These are phyloP conservation scores for Aleiodes testaceus DNA, from an alignment of 2,888 invertebrate species.

Conservation along the genomic window DNA sequence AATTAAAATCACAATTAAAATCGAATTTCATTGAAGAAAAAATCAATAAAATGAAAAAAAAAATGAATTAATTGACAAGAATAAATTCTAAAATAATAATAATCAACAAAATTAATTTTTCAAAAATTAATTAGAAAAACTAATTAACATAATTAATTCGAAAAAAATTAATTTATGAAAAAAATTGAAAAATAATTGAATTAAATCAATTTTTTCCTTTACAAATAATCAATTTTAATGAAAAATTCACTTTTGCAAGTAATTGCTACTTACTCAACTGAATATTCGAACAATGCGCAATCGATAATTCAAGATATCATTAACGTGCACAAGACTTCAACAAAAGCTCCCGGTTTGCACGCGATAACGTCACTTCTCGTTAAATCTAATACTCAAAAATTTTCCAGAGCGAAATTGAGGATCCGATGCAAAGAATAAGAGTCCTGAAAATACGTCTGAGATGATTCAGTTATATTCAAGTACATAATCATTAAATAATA, in stretches of 20 bases:
- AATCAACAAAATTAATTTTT: too few species aligned
- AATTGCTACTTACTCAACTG: too few species aligned
- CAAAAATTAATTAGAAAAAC: too few species aligned
- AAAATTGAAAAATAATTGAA: background rate
- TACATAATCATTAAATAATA: slow-evolving; percentile 13
- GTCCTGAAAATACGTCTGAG: background rate
- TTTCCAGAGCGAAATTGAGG: slow-evolving; percentile 1
- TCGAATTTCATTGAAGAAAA: background rate
- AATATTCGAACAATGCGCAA: slow-evolving; percentile 11
- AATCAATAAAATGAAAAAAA: too few species aligned
- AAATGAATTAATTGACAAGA: background rate
- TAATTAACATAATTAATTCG: too few species aligned
- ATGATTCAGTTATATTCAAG: background rate
- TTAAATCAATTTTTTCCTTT: too few species aligned
- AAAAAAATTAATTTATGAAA: too few species aligned
- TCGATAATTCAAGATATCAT: slow-evolving; percentile 32
- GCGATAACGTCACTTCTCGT: slow-evolving; percentile 15
- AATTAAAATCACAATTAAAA: background rate
- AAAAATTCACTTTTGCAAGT: too few species aligned
- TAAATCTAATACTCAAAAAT: slow-evolving; percentile 2
- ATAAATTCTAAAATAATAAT: background rate
- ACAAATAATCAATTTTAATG: too few species aligned
- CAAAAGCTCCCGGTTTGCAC: slow-evolving; percentile 16
- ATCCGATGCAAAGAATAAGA: background rate
- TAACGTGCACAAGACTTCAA: slow-evolving; percentile 16